These are phyloP conservation scores for Nephila pilipes DNA, from an alignment of 1,140 invertebrate species.

Conservation along the genomic window DNA sequence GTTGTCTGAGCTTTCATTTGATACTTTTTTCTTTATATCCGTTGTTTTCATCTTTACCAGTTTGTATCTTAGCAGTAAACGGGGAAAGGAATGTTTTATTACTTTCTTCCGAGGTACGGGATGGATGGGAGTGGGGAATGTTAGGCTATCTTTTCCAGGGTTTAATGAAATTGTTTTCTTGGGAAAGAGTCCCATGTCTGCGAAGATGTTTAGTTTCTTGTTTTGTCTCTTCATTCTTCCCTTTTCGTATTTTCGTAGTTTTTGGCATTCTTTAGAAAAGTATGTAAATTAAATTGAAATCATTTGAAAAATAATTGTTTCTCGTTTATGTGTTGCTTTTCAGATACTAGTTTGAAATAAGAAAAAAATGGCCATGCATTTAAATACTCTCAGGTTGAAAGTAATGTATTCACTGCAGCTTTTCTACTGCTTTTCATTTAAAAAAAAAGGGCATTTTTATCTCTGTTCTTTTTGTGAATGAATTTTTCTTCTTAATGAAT, in stretches of 20 bases:
- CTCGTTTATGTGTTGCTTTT: too few relatives aligned
- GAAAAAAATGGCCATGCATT: too few relatives aligned
- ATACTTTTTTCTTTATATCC: constrained; percentile 12
- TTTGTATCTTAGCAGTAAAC: constrained; percentile 52
- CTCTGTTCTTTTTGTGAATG: too few relatives aligned
- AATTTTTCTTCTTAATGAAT: too few relatives aligned
- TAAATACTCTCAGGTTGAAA: too few relatives aligned
- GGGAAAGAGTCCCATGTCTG: background rate
- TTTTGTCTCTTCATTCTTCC: background rate
- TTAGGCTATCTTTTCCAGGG: constrained; percentile 21
- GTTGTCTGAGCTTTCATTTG: constrained; percentile 15
- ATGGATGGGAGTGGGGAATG: background rate
- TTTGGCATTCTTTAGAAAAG: background rate
- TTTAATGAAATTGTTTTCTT: constrained; percentile 74
- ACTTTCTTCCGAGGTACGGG: background rate
- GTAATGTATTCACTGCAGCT: too few relatives aligned
- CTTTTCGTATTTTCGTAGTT: background rate
- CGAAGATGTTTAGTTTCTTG: background rate
- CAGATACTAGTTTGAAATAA: too few relatives aligned
- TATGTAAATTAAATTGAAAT: background rate
- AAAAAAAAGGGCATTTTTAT: too few relatives aligned
- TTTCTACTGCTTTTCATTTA: too few relatives aligned
- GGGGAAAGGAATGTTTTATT: constrained; percentile 61
- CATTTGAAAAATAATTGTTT: too few relatives aligned
- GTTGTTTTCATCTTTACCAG: constrained; percentile 28